These are phyloP conservation scores for Andrena cerasifolii DNA, from an alignment of 1,140 invertebrate genomes.

Conservation along the genomic window DNA sequence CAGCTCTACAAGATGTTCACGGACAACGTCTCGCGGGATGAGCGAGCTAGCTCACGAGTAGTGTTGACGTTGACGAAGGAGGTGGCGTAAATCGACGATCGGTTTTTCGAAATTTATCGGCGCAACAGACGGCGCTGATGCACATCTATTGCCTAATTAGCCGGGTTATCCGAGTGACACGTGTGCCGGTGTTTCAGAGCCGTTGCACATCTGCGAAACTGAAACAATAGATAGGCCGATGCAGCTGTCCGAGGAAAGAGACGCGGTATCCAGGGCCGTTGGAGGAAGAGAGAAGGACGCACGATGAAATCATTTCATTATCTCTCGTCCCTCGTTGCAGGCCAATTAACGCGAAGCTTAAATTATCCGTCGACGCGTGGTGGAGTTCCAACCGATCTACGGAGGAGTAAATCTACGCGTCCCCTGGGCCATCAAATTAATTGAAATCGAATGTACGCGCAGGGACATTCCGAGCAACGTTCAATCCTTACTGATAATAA, in stretches of 20 bases:
- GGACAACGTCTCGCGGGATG: not conserved
- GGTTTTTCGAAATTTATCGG: slow-evolving; percentile 46
- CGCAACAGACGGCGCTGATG: slow-evolving; percentile 40
- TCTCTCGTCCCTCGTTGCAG: slow-evolving; percentile 17
- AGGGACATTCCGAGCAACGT: too few relatives aligned
- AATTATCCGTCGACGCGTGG: slow-evolving; percentile 32
- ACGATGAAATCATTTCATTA: slow-evolving; percentile 59
- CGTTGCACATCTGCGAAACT: slow-evolving; percentile 64
- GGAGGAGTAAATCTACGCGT: not conserved
- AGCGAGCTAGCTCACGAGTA: not conserved
- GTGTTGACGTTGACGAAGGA: not conserved
- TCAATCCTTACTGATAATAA: too few relatives aligned
- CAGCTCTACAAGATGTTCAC: not conserved
- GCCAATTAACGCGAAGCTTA: slow-evolving; percentile 53
- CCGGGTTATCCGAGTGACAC: slow-evolving; percentile 59
- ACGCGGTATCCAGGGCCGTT: not conserved
- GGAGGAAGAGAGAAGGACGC: slow-evolving; percentile 10
- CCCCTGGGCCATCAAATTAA: not conserved
- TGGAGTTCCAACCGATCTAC: not conserved
- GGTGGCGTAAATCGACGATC: slow-evolving; percentile 27
- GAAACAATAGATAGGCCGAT: slow-evolving; percentile 61
- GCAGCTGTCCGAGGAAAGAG: slow-evolving; percentile 57
- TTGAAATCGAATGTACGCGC: not conserved
- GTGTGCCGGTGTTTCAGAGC: slow-evolving; percentile 44
- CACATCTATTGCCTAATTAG: slow-evolving; percentile 60